phyloP scores from a whole-genome alignment of 2,797 vertebrate species.

The Moxostoma hubbsi region DNA sequence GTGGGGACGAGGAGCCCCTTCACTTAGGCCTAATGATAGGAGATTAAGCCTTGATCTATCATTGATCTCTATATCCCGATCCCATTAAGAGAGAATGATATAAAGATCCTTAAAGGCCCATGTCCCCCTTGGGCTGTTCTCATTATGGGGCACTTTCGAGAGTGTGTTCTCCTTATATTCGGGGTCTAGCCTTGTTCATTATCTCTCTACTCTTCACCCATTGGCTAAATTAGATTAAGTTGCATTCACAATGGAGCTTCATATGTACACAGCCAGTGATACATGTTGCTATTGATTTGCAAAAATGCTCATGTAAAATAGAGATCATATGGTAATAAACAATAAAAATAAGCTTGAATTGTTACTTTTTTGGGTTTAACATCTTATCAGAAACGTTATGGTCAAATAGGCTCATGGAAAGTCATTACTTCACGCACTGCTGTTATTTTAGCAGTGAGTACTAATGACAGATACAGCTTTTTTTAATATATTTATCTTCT shows the following conservation, averaged over 20 bases:
- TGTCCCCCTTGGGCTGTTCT: conserved; percentile 53
- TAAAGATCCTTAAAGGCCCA: conserved; percentile 50
- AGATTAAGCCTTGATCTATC: conserved; percentile 62
- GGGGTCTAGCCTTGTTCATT: conserved; percentile 31
- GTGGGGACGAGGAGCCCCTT: conserved; percentile 53
- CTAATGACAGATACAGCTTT: neutral
- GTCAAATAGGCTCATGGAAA: neutral
- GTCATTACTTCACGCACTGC: neutral
- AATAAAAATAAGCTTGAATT: no score
- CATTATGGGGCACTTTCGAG: conserved; percentile 45
- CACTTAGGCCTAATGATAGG: conserved; percentile 61
- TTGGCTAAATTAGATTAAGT: conserved; percentile 47
- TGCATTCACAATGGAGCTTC: conserved; percentile 23
- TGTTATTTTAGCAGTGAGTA: neutral
- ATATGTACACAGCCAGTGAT: no score
- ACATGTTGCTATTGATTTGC: no score
- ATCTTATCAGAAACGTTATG: no score
- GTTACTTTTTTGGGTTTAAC: no score
- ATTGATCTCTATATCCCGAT: conserved; percentile 57
- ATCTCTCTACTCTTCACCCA: conserved; percentile 34
- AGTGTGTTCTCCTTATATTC: conserved; percentile 43
- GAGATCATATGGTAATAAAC: no score
- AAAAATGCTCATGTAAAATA: no score
- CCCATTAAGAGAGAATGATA: conserved; percentile 45
- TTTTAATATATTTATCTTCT: neutral